Percentiles rank a stretch among this genome's conserved stretches.
phyloP scores from a whole-genome alignment of 2,797 vertebrate species.

The Florisuga fusca region DNA sequence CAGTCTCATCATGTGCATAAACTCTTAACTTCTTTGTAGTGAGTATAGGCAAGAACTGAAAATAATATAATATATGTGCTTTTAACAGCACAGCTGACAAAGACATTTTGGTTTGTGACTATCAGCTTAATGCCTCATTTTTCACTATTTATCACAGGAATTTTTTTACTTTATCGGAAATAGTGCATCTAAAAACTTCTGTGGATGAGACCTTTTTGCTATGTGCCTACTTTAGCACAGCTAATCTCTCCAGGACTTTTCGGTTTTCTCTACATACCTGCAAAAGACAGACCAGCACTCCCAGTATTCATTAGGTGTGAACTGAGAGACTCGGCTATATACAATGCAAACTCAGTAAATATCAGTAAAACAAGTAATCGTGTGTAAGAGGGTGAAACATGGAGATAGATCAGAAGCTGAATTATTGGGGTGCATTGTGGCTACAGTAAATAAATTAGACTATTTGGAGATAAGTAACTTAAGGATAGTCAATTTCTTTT shows the following conservation, averaged over 20 bases:
- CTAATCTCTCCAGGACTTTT: neutral
- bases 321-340: neutral
- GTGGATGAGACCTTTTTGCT: neutral
- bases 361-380: neutral
- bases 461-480: neutral
- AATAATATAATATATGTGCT: neutral
- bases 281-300: neutral
- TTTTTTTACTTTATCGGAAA: neutral
- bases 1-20: neutral
- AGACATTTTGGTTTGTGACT: neutral
- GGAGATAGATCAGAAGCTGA: neutral
- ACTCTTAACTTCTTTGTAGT: neutral
- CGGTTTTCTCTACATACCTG: neutral
- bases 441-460: neutral
- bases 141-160: neutral
- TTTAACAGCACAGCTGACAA: neutral
- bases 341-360: neutral
- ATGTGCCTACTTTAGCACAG: neutral
- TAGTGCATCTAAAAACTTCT: neutral
- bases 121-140: neutral
- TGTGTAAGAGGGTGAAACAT: neutral
- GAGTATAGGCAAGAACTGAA: neutral
- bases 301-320: neutral
- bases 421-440: neutral
- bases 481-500: neutral